Base-by-base conservation (phyloP, 37 sponge, comb jelly and placozoan genomes). In the Chondrilla cf. caribensis region DNA sequence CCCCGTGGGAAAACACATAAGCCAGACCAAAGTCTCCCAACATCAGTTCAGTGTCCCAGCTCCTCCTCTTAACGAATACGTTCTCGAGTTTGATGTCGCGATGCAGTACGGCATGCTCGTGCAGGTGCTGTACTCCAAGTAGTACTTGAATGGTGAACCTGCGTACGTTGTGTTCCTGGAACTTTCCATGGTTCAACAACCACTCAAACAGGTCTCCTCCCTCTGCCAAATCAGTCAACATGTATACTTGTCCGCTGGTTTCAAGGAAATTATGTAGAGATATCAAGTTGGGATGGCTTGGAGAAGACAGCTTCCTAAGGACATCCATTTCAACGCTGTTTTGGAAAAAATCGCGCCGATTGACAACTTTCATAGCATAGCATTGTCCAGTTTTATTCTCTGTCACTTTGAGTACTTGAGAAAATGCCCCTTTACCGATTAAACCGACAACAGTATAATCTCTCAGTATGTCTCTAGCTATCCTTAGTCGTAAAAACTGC, bases 11-110 rank as follows among this genome's bases (percentile, higher is more conserved):
- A 73, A 73, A 73, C 43, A 43, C 18, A 25, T 73, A 38, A 18
- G 76, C 76, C n/a, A 73, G 76, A 15, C 76, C 76, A 73, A 73
- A 73, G 76, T 73, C 76, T 25, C 76, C 76, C 21, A 73, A 25
- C 76, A 73, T 73, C 21, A 73, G 41, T 4, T n/a, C 18, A n/a
- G 44, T 73, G 25, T 73, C 43, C 2, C 40, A 73, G 11, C 76
- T 73, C 44, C 76, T 73, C 2, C 43, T 14, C 38, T 42, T 7
- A 9, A 73, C 24, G 2, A 73, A 43, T 19, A 73, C 36, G 43
- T 73, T 73, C 44, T 73, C 76, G 41, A 73, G 44, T 73, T 73
- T 73, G 76, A 73, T 37, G 36, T 73, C 76, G 21, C 76, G 76
- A 40, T 73, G 76, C 1, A 73, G n/a, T n/a, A 73, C 24, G 44